Evolutionary conservation across 2,888 invertebrate genomes (phyloP).

Genomic region (Cantharis flavilabris): DNA sequence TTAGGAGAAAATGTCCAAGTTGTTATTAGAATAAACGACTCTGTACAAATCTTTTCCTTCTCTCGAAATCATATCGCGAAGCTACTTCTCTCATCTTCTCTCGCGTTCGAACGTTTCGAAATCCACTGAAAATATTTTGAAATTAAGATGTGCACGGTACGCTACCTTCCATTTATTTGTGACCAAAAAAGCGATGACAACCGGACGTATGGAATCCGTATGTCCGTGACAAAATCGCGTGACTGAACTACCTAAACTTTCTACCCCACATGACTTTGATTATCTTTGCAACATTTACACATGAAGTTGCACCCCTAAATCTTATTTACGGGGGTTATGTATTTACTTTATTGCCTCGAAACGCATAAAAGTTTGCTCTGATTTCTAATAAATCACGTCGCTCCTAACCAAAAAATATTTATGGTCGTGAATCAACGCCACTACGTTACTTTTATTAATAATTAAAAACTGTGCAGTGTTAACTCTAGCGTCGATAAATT

Average conservation of each 20-base stretch:
- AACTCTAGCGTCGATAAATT: slow-evolving; percentile 5
- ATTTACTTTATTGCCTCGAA: slow-evolving; percentile 19
- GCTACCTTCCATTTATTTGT: background rate
- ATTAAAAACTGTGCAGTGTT: background rate
- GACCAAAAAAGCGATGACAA: slow-evolving; percentile 38
- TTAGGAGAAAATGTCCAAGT: background rate
- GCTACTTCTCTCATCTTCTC: too few species aligned
- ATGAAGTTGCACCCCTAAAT: slow-evolving; percentile 36
- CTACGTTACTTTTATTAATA: background rate
- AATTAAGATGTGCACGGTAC: background rate
- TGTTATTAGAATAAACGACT: slow-evolving; percentile 1
- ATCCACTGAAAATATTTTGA: background rate
- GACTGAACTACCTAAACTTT: slow-evolving; percentile 38
- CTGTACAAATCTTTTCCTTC: background rate
- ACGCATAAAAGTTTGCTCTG: slow-evolving; percentile 12
- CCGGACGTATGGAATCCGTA: slow-evolving; percentile 44
- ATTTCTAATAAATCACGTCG: slow-evolving; percentile 12
- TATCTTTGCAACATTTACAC: slow-evolving; percentile 42
- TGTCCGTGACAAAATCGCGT: slow-evolving; percentile 45
- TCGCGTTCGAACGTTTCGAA: background rate
- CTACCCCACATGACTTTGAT: slow-evolving; percentile 38
- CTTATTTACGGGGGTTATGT: slow-evolving; percentile 17
- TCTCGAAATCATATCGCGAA: slow-evolving; percentile 1
- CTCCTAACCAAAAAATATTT: background rate
- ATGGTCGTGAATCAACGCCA: background rate